A percentile compares a stretch with the other conserved stretches of the same genome.
phyloP scores from a whole-genome alignment of 1,140 invertebrate genomes.

The Anastatus disparis region DNA sequence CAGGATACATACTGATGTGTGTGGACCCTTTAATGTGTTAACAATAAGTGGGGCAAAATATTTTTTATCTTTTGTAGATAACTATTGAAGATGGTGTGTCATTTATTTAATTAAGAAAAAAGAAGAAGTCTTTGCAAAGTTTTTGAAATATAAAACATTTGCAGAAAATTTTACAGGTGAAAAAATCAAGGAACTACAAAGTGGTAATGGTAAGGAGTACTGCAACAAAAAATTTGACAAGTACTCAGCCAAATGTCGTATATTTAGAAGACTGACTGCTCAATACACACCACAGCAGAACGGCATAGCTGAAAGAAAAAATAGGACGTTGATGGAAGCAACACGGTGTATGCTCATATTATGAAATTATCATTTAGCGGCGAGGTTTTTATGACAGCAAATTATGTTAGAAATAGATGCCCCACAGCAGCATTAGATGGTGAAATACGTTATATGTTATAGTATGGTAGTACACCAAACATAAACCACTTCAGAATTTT shows the following conservation, averaged over 20 bases:
- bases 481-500: conserved; percentile 48
- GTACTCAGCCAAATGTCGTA: conserved; percentile 50
- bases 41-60: neutral
- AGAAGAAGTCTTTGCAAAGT: neutral
- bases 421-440: too few relatives aligned
- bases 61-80: neutral
- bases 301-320: conserved; percentile 51
- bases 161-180: too few relatives aligned
- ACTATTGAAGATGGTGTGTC: neutral
- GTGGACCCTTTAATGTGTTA: conserved; percentile 6
- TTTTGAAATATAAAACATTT: conserved; percentile 19
- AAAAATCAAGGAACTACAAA: too few relatives aligned
- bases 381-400: too few relatives aligned
- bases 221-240: conserved; percentile 49
- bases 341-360: conserved; percentile 16
- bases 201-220: conserved; percentile 63
- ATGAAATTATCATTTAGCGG: conserved; percentile 38
- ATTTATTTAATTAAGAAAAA: neutral
- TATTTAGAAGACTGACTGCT: conserved; percentile 48
- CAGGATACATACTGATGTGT: conserved; percentile 31
- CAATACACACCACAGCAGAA: conserved; percentile 55
- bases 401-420: too few relatives aligned
- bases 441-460: too few relatives aligned
- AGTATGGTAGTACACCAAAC: conserved; percentile 42
- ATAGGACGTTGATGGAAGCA: conserved; percentile 39